A percentile compares a stretch with the other conserved stretches of the same genome.
These are phyloP conservation scores for Muntiacus muntjak DNA, from an alignment of 2,113 vertebrate species.

Conservation along the genomic window DNA sequence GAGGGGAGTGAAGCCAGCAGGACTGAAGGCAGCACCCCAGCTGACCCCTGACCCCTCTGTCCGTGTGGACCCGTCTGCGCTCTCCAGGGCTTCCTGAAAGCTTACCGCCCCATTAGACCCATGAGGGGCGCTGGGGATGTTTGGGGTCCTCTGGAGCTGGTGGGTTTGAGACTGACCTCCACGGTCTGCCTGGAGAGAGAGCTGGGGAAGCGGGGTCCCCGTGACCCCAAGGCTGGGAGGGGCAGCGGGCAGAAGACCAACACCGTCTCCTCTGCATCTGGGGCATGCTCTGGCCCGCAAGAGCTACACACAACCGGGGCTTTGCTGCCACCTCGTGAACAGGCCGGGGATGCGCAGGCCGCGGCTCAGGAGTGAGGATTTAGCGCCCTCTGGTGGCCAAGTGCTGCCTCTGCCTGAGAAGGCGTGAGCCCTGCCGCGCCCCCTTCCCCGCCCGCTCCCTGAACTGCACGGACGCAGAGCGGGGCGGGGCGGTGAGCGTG, in stretches of 20 bases:
- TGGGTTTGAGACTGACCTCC: background rate
- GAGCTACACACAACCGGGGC: background rate
- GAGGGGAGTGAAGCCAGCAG: background rate
- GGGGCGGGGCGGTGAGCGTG: background rate
- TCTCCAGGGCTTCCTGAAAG: background rate
- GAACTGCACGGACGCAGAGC: accelerated
- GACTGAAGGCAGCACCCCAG: background rate
- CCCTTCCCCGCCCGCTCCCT: background rate
- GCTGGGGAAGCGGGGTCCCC: background rate
- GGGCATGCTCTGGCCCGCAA: accelerated
- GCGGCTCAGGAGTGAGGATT: background rate
- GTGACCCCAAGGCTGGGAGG: background rate
- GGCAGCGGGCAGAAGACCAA: background rate
- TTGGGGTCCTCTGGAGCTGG: background rate
- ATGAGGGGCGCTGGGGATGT: background rate
- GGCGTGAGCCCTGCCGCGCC: background rate
- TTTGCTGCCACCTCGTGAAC: slow-evolving; percentile 47
- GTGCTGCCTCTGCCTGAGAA: background rate
- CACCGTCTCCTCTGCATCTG: accelerated
- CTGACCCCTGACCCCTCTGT: background rate
- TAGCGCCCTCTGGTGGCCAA: background rate
- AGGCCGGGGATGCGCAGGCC: accelerated
- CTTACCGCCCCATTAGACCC: background rate
- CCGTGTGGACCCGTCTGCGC: background rate
- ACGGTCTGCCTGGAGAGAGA: background rate